Conservation (phyloP, 2,113 vertebrate genomes). For the Malaclemys terrapin region DNA sequence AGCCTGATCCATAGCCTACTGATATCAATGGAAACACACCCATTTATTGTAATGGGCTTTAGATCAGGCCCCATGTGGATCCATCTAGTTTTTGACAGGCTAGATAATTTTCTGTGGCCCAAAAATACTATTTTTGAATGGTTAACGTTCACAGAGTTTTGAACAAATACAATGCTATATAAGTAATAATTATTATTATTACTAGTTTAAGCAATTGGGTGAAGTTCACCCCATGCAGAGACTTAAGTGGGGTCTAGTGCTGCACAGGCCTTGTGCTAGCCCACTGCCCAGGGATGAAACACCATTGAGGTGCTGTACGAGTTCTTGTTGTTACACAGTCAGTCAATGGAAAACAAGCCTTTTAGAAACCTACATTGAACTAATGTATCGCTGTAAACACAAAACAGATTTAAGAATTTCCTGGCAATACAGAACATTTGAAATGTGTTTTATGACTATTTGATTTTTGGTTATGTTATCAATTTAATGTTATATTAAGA, state of each 20-base stretch:
- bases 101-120: neutral
- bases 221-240: neutral
- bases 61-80: neutral
- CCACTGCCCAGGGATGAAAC: neutral
- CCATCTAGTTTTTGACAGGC: neutral
- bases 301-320: neutral
- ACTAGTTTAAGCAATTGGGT: neutral
- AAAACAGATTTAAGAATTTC: accelerated
- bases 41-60: neutral
- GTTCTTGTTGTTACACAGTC: neutral
- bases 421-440: neutral
- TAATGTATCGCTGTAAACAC: neutral
- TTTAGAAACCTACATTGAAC: neutral
- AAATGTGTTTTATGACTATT: neutral
- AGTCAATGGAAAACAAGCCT: neutral
- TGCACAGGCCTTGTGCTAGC: neutral
- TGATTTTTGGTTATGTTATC: neutral
- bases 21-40: too few species aligned
- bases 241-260: neutral
- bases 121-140: neutral
- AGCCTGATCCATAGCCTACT: neutral
- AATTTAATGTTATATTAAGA: neutral
- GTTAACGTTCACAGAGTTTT: neutral
- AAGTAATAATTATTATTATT: neutral
- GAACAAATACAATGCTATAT: neutral